Conservation (phyloP, 2,113 vertebrate species). For the Alethe castanea region DNA sequence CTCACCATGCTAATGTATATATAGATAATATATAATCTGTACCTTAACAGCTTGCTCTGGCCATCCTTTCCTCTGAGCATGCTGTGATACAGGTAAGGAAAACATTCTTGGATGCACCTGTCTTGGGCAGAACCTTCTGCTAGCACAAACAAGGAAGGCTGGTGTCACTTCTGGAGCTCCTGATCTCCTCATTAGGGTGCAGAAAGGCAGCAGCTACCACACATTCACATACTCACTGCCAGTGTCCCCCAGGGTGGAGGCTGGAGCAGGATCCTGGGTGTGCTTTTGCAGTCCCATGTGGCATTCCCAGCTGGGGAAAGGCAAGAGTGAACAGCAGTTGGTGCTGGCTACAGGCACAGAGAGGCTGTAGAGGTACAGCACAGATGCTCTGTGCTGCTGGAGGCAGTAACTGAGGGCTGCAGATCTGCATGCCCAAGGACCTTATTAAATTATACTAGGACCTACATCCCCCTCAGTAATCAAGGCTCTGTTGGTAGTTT, state of each 20-base stretch:
- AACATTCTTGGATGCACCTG: fast-evolving
- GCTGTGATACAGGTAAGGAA: not conserved
- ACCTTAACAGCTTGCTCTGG: not conserved
- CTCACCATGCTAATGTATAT: not conserved
- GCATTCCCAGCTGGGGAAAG: not conserved
- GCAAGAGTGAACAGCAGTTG: fast-evolving
- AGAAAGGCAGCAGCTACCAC: not conserved
- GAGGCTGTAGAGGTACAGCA: not conserved
- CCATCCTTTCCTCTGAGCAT: not conserved
- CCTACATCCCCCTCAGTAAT: not conserved
- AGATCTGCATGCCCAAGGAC: not conserved
- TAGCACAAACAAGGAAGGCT: not conserved
- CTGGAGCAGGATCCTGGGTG: not conserved
- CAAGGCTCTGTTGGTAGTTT: not conserved
- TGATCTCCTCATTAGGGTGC: not conserved
- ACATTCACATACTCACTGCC: not conserved
- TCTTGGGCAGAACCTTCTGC: not conserved
- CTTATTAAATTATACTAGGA: not conserved
- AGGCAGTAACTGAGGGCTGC: not conserved
- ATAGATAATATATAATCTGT: too few species aligned
- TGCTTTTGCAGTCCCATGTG: not conserved
- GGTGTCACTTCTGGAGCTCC: not conserved
- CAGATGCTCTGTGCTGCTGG: not conserved
- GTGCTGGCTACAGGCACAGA: not conserved
- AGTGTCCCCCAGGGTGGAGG: not conserved